Percentiles rank a stretch among this genome's conserved stretches.
phyloP scores from a whole-genome alignment of 2,113 vertebrate species.

The Chaenocephalus aceratus region DNA sequence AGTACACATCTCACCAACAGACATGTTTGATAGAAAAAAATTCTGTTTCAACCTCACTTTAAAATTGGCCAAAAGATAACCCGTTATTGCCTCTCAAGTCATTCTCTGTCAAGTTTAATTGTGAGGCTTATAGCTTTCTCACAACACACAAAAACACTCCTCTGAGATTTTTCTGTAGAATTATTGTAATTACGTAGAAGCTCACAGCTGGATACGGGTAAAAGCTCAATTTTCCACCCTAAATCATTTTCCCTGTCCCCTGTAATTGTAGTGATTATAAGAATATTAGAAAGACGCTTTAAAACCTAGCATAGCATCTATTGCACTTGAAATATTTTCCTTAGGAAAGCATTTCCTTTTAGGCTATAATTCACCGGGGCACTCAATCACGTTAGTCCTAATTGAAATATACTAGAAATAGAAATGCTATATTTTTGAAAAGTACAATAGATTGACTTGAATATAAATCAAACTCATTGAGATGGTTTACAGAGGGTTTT shows the following conservation, averaged over 20 bases:
- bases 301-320: slow-evolving; percentile 66
- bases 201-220: slow-evolving; percentile 41
- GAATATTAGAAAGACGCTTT: slow-evolving; percentile 66
- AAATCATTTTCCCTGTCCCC: slow-evolving; percentile 57
- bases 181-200: slow-evolving; percentile 61
- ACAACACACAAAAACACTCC: slow-evolving; percentile 50
- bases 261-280: slow-evolving; percentile 67
- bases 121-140: slow-evolving; percentile 53
- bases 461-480: slow-evolving; percentile 54
- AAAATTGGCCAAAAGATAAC: slow-evolving; percentile 45
- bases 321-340: slow-evolving; percentile 62
- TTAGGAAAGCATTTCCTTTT: slow-evolving; percentile 71
- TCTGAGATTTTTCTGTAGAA: slow-evolving; percentile 51
- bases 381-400: slow-evolving; percentile 72
- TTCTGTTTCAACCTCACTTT: slow-evolving; percentile 26
- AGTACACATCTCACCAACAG: background rate
- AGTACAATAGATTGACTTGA: slow-evolving; percentile 49
- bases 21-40: slow-evolving; percentile 10
- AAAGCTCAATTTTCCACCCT: slow-evolving; percentile 61
- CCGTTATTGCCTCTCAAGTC: slow-evolving; percentile 48
- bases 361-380: slow-evolving; percentile 65
- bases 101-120: slow-evolving; percentile 67
- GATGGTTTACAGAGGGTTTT: slow-evolving; percentile 44
- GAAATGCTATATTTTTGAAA: slow-evolving; percentile 63
- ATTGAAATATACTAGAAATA: slow-evolving; percentile 75